Percentiles rank a stretch among this genome's conserved stretches.
Evolutionary conservation across 1,140 invertebrate genomes (phyloP).

Genomic region (Bemisia tabaci): DNA sequence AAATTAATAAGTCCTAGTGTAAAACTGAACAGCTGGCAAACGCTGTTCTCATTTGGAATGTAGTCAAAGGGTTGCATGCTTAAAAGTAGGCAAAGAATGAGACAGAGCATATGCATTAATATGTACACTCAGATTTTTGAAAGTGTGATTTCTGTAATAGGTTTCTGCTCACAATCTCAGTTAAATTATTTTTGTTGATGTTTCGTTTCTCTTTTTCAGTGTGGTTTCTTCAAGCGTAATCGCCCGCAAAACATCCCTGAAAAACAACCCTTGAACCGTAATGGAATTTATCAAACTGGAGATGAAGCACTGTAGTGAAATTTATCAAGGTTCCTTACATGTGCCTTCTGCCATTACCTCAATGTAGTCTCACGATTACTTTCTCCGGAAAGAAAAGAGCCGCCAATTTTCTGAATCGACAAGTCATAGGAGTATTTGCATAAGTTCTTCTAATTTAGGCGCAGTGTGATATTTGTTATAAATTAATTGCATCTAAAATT

Average conservation of each 20-base stretch:
- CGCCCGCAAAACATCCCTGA: slow-evolving; percentile 58
- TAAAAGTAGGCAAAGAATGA: too few species aligned
- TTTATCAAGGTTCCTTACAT: background rate
- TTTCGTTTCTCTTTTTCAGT: slow-evolving; percentile 41
- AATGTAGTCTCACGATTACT: background rate
- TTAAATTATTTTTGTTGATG: background rate
- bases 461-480: background rate
- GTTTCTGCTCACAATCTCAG: too few species aligned
- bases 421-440: background rate
- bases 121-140: too few species aligned
- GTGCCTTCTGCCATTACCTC: background rate
- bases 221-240: slow-evolving; percentile 86
- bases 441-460: background rate
- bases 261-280: slow-evolving; percentile 64
- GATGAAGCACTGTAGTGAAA: slow-evolving; percentile 45
- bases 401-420: background rate
- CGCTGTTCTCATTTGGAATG: too few species aligned
- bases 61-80: too few species aligned
- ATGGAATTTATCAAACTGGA: slow-evolving; percentile 44
- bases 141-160: too few species aligned
- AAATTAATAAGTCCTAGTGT: too few species aligned
- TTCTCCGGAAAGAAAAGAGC: background rate
- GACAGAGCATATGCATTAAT: too few species aligned
- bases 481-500: background rate
- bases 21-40: too few species aligned